A percentile compares a stretch with the other conserved stretches of the same genome.
Conservation (phyloP, 2,113 vertebrate species). For the Bubalus kerabau region DNA sequence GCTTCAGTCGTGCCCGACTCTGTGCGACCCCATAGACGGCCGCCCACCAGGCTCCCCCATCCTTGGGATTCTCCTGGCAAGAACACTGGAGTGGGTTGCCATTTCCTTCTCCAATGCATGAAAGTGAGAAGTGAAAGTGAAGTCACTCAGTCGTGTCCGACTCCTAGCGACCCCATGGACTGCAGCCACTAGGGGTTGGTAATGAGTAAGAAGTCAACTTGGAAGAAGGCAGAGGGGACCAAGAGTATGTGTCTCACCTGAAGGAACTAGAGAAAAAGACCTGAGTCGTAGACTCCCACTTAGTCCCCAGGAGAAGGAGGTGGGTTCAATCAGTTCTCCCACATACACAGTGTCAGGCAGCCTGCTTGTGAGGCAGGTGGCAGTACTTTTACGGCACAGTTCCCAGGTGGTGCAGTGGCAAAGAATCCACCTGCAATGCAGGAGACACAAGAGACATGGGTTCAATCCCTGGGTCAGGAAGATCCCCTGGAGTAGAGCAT, state of each 20-base stretch:
- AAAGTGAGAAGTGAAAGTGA: no score
- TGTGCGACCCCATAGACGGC: no score
- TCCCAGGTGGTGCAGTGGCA: neutral
- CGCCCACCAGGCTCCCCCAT: fast-evolving
- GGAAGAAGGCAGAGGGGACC: neutral
- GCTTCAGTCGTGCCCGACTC: fast-evolving
- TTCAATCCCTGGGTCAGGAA: neutral
- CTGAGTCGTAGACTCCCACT: neutral
- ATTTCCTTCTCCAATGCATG: no score
- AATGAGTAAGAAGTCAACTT: neutral
- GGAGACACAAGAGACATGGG: neutral
- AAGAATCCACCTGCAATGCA: neutral
- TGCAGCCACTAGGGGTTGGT: no score
- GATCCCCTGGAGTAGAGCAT: neutral
- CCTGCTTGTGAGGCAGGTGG: neutral
- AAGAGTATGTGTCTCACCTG: neutral
- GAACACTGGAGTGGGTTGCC: no score
- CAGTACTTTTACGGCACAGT: neutral
- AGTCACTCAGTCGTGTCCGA: no score
- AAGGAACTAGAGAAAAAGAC: neutral
- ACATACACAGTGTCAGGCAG: neutral
- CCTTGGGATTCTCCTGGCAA: no score
- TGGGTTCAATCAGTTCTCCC: no score
- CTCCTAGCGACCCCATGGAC: no score
- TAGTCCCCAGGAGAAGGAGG: neutral